These are phyloP conservation scores for Colletes latitarsis DNA, from an alignment of 1,140 invertebrate species.

Conservation along the genomic window DNA sequence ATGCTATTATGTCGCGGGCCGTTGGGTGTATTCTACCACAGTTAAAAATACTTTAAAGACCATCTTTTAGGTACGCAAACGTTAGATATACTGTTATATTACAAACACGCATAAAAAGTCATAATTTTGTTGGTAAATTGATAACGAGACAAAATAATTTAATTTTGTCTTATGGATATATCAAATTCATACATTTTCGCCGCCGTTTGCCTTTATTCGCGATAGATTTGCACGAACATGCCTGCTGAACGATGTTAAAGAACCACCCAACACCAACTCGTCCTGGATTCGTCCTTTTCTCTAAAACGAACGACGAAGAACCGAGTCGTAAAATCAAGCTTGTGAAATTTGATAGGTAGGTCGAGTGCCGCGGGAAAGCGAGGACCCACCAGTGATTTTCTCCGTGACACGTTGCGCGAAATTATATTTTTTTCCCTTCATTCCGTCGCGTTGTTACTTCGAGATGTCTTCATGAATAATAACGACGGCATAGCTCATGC, in stretches of 20 bases:
- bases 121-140: no score
- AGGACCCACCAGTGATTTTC: neutral
- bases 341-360: neutral
- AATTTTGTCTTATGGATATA: no score
- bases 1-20: no score
- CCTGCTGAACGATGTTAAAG: neutral
- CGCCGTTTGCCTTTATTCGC: no score
- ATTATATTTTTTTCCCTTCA: neutral
- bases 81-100: no score
- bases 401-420: no score
- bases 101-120: no score
- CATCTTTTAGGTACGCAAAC: no score
- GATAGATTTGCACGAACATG: neutral
- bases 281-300: neutral
- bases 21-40: no score
- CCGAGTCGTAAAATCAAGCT: neutral
- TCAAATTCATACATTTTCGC: no score
- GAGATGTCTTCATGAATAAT: slow-evolving; percentile 32
- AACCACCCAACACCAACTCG: neutral
- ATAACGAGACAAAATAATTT: no score
- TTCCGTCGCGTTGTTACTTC: neutral
- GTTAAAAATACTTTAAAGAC: no score
- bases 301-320: neutral
- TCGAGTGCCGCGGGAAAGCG: neutral
- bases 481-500: slow-evolving; percentile 11